Percentiles rank a stretch among this genome's conserved stretches.
Evolutionary conservation across 64 coral and sea anemone genomes (phyloP).

Genomic region (Pocillopora verrucosa): DNA sequence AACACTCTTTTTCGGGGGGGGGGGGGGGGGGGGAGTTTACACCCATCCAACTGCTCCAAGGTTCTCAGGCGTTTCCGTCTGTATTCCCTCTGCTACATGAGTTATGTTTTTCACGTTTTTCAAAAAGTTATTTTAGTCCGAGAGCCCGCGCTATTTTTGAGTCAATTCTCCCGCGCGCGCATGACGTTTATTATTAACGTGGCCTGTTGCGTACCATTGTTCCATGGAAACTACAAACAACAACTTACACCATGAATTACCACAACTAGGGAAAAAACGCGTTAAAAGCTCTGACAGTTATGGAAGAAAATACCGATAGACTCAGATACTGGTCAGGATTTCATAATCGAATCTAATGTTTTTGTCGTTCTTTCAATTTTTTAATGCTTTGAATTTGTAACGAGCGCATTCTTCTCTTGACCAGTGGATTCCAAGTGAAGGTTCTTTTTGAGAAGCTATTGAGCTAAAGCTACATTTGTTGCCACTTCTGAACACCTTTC

Average conservation of each 20-base stretch:
- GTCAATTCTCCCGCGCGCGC: background rate
- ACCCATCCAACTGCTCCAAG: no score
- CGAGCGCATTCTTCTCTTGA: background rate
- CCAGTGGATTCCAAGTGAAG: constrained; percentile 39
- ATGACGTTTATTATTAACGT: constrained; percentile 36
- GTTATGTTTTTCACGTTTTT: no score
- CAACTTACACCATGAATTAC: background rate
- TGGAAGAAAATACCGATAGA: background rate
- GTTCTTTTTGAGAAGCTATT: constrained; percentile 52
- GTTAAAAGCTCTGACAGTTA: background rate
- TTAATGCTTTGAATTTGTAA: background rate
- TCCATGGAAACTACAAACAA: background rate
- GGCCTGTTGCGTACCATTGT: background rate
- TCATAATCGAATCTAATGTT: background rate
- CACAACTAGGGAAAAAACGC: background rate
- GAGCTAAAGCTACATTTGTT: constrained; percentile 46
- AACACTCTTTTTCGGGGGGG: no score
- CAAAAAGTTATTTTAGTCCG: no score
- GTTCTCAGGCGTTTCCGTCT: no score
- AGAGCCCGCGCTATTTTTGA: background rate
- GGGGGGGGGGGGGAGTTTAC: no score
- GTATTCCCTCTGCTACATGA: no score
- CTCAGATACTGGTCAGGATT: background rate
- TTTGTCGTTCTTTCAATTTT: background rate
- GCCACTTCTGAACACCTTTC: constrained; percentile 67